Evolutionary conservation across 1,140 invertebrate species (phyloP).

Genomic region (Lepidurus arcticus): DNA sequence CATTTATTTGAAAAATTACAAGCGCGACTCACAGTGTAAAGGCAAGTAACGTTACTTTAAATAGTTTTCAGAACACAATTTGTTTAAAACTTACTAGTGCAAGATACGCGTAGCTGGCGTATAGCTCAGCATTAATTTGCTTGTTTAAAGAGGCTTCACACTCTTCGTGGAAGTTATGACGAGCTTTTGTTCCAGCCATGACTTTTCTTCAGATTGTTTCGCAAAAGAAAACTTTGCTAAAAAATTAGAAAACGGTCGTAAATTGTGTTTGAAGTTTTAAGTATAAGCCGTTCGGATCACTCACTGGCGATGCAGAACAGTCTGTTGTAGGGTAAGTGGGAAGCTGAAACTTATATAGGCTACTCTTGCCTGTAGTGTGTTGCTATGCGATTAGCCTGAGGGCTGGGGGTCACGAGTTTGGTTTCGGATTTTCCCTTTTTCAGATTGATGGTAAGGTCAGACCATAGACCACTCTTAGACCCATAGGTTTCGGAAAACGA

Average conservation of each 20-base stretch:
- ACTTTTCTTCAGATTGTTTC: conserved; percentile 27
- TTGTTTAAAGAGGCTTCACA: conserved; percentile 72
- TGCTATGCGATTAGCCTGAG: neutral
- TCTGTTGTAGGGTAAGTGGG: neutral
- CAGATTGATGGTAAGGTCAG: too few species aligned
- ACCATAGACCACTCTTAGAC: too few species aligned
- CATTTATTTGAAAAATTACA: neutral
- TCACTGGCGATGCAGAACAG: conserved; percentile 35
- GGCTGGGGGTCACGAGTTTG: neutral
- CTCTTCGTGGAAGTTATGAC: conserved; percentile 72
- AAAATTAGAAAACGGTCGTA: conserved; percentile 30
- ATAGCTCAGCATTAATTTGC: conserved; percentile 83
- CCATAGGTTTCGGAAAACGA: too few species aligned
- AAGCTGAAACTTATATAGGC: neutral
- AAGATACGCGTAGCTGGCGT: conserved; percentile 75
- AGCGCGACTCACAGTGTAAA: neutral
- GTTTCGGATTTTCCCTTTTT: too few species aligned
- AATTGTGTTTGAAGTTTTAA: neutral
- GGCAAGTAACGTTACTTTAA: neutral
- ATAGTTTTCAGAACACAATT: conserved; percentile 22
- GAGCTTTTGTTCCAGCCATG: conserved; percentile 37
- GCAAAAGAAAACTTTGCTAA: conserved; percentile 35
- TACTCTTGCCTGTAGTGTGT: neutral
- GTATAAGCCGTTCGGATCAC: conserved; percentile 27
- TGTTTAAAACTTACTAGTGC: conserved; percentile 62